Percentiles rank a stretch among this genome's conserved stretches.
Evolutionary conservation across 2,797 vertebrate genomes (phyloP).

Genomic region (Anableps anableps): DNA sequence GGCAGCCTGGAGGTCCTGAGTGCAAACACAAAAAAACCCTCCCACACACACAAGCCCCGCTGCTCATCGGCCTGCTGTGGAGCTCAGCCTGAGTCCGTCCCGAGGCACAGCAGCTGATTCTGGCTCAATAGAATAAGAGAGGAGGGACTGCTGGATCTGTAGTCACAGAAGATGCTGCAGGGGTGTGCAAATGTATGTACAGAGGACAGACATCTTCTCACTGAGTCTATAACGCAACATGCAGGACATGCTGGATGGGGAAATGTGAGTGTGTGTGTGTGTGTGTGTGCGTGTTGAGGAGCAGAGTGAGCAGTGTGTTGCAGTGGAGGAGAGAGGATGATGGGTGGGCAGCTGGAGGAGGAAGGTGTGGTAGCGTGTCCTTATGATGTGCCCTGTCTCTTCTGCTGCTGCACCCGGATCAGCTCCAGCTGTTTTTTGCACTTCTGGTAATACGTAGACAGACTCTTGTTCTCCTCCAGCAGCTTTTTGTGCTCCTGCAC

Average conservation of each 20-base stretch:
- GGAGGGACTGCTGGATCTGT: slow-evolving; percentile 66
- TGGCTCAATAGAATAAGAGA: slow-evolving; percentile 12
- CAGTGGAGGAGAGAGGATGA: slow-evolving; percentile 36
- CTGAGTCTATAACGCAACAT: slow-evolving; percentile 58
- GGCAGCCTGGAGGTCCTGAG: slow-evolving; percentile 52
- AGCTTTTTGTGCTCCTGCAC: slow-evolving; percentile 99
- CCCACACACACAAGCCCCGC: slow-evolving; percentile 2
- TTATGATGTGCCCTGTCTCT: slow-evolving; percentile 98
- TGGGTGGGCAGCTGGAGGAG: slow-evolving; percentile 27
- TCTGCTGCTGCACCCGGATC: slow-evolving; percentile 98
- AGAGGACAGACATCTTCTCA: slow-evolving; percentile 39
- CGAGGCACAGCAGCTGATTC: slow-evolving; percentile 19
- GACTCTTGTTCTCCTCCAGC: slow-evolving; percentile 98
- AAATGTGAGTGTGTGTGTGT: slow-evolving; percentile 20
- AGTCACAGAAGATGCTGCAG: slow-evolving; percentile 52
- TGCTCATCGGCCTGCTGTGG: slow-evolving; percentile 1
- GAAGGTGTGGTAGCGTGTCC: slow-evolving; percentile 60
- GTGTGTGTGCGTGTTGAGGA: slow-evolving; percentile 48
- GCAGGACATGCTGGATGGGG: slow-evolving; percentile 66
- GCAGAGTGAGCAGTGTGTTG: slow-evolving; percentile 37
- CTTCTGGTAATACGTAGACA: slow-evolving; percentile 98
- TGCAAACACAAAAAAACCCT: slow-evolving; percentile 37
- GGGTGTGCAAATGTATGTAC: slow-evolving; percentile 62
- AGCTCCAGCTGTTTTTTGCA: slow-evolving; percentile 99
- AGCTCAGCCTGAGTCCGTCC: slow-evolving; percentile 16